Evolutionary conservation across 2,888 invertebrate species (phyloP).

Genomic region (Parelbella ahira): DNA sequence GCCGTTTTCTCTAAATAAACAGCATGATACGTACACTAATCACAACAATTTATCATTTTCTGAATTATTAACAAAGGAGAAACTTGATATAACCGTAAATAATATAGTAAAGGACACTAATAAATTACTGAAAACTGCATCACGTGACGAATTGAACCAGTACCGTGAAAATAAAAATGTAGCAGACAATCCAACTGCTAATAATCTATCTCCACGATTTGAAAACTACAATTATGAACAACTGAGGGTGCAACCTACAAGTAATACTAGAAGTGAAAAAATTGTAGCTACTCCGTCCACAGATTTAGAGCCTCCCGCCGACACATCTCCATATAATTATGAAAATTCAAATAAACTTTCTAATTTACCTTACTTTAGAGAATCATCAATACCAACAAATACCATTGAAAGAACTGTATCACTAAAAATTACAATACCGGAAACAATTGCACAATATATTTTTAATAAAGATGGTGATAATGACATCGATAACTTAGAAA

Average conservation of each 20-base stretch:
- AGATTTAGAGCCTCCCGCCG: slow-evolving; percentile 55
- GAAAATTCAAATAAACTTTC: slow-evolving; percentile 50
- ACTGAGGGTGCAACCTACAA: slow-evolving; percentile 47
- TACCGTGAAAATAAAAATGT: slow-evolving; percentile 37
- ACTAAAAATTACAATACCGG: slow-evolving; percentile 70
- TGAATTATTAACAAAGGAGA: slow-evolving; percentile 66
- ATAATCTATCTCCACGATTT: slow-evolving; percentile 41
- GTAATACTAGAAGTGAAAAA: slow-evolving; percentile 44
- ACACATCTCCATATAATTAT: slow-evolving; percentile 36
- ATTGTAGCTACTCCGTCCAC: slow-evolving; percentile 48
- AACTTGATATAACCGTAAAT: slow-evolving; percentile 61
- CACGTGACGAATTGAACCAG: slow-evolving; percentile 45
- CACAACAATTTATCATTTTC: slow-evolving; percentile 60
- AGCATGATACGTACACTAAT: slow-evolving; percentile 41
- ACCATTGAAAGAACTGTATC: slow-evolving; percentile 72
- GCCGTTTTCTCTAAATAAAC: slow-evolving; percentile 40
- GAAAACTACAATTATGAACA: too few relatives aligned
- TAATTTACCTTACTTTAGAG: slow-evolving; percentile 59
- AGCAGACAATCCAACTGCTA: slow-evolving; percentile 34
- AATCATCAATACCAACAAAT: slow-evolving; percentile 48
- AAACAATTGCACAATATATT: slow-evolving; percentile 62
- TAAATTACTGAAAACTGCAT: slow-evolving; percentile 49
- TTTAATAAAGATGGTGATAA: slow-evolving; percentile 55
- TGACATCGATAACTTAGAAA: slow-evolving; percentile 61
- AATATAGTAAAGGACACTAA: slow-evolving; percentile 65